Evolutionary conservation across 2,888 invertebrate genomes (phyloP).

Genomic region (Drosophila niveifrons): DNA sequence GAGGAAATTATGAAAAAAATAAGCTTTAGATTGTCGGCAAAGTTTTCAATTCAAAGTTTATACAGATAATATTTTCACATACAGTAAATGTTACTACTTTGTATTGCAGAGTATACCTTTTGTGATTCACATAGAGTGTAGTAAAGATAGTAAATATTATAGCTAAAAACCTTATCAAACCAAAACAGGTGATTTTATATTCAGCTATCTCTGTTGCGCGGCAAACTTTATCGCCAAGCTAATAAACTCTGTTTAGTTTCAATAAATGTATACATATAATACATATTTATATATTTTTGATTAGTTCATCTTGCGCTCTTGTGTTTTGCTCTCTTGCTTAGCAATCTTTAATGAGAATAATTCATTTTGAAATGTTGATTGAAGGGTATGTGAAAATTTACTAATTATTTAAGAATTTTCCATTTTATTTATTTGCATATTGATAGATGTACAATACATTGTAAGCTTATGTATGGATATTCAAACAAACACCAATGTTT

Average conservation of each 20-base stretch:
- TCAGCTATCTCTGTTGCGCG: too few species aligned
- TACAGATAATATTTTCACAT: too few species aligned
- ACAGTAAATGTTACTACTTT: too few species aligned
- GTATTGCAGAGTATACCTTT: background rate
- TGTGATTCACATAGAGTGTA: background rate
- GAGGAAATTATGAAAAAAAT: too few species aligned
- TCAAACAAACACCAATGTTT: constrained; percentile 72
- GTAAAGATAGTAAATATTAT: background rate
- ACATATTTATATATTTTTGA: background rate
- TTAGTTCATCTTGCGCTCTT: background rate
- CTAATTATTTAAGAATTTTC: constrained; percentile 10
- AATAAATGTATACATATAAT: background rate
- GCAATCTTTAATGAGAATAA: background rate
- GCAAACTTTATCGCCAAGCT: background rate
- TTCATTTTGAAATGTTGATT: background rate
- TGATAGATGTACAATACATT: constrained; percentile 40
- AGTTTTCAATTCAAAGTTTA: too few species aligned
- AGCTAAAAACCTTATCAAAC: background rate
- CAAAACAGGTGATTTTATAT: too few species aligned
- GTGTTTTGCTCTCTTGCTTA: background rate
- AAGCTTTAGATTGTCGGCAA: too few species aligned
- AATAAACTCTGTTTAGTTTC: background rate
- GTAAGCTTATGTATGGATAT: constrained; percentile 55
- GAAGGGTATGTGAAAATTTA: background rate
- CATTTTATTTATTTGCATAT: constrained; percentile 56